These are phyloP conservation scores for Epinephelus moara DNA, from an alignment of 2,113 vertebrate genomes.

Conservation along the genomic window DNA sequence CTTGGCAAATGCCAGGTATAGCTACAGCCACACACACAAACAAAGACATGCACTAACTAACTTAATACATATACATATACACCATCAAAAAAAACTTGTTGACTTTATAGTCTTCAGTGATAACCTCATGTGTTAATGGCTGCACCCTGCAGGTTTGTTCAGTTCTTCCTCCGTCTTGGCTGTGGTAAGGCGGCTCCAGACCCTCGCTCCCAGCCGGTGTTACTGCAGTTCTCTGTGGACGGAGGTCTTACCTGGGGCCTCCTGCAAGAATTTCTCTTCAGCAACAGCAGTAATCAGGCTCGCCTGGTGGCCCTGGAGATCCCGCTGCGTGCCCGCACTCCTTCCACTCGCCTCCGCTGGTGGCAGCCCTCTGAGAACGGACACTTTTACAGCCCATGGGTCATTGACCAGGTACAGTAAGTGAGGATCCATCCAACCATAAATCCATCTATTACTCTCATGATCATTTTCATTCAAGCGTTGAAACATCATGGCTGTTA, in stretches of 20 bases:
- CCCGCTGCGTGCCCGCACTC: constrained; percentile 90
- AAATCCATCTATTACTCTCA: background rate
- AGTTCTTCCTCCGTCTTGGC: constrained; percentile 98
- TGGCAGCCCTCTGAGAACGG: constrained; percentile 97
- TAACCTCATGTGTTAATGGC: background rate
- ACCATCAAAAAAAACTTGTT: background rate
- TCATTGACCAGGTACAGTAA: constrained; percentile 87
- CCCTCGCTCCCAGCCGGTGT: constrained; percentile 94
- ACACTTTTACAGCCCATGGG: constrained; percentile 98
- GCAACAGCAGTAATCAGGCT: constrained; percentile 95
- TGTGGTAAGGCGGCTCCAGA: constrained; percentile 96
- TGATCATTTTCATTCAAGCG: background rate
- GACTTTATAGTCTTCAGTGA: background rate
- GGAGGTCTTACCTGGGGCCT: constrained; percentile 94
- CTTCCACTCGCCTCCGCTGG: constrained; percentile 93
- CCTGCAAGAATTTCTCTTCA: constrained; percentile 97
- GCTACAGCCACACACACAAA: background rate
- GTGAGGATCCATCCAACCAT: background rate
- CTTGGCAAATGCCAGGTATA: constrained; percentile 94
- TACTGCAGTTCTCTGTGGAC: constrained; percentile 95
- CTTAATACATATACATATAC: background rate
- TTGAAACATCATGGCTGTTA: background rate
- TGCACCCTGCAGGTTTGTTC: constrained; percentile 89
- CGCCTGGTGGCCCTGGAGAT: constrained; percentile 95
- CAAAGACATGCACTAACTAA: background rate